Evolutionary conservation across 2,888 invertebrate species (phyloP).

Genomic region (Caprella mutica): DNA sequence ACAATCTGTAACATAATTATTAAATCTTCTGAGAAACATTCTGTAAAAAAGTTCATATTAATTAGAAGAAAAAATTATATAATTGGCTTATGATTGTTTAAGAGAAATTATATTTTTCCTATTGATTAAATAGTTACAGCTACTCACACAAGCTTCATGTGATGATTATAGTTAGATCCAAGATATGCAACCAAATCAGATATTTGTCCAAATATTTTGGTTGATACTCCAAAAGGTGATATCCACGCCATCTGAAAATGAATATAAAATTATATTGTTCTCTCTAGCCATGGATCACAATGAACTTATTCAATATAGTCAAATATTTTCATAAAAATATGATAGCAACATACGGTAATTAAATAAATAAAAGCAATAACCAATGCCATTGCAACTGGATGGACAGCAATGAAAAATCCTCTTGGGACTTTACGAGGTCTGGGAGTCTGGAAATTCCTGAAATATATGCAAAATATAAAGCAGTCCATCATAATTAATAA

Average conservation of each 20-base stretch:
- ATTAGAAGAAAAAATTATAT: not conserved
- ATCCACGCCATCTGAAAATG: constrained; percentile 5
- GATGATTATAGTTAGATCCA: constrained; percentile 3
- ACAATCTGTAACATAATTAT: no score
- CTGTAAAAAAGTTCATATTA: not conserved
- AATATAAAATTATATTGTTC: not conserved
- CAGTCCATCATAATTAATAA: no score
- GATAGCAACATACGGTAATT: constrained; percentile 3
- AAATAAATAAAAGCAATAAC: not conserved
- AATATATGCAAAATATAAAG: no score
- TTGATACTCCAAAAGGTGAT: constrained; percentile 5
- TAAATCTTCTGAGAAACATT: no score
- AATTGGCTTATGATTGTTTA: not conserved
- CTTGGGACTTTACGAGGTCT: constrained; percentile 5
- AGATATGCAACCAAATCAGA: constrained; percentile 1
- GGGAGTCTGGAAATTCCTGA: no score
- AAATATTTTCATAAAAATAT: no score
- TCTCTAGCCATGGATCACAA: no score
- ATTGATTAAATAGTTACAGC: not conserved
- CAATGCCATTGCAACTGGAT: not conserved
- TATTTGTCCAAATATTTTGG: constrained; percentile 9
- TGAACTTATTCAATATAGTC: no score
- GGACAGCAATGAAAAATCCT: constrained; percentile 8
- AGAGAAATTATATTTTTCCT: no score
- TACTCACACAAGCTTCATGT: constrained; percentile 10